Base-by-base conservation (phyloP, 1,140 invertebrate species). In the Hermetia illucens region DNA sequence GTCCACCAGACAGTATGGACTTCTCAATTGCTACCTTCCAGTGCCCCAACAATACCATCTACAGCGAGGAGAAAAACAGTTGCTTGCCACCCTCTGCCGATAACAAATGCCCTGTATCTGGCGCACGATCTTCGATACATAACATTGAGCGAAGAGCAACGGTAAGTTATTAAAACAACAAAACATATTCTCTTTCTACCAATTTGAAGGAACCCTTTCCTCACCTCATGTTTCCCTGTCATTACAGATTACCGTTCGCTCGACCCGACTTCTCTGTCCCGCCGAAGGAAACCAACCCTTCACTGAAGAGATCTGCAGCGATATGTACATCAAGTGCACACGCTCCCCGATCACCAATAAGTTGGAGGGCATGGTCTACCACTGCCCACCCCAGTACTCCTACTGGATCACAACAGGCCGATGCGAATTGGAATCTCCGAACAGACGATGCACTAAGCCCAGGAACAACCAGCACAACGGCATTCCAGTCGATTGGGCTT, bases 341-440 rank as follows among this genome's bases (percentile, higher is more conserved):
- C 65, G 61, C 49, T 58, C 61, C 5, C 48, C 51, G 38, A 55
- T 66, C 30, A 57, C 50, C 0, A 53, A 61, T 30, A 67, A 53
- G 36, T 59, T 86, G 43, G 68, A 75, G 51, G 82, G 79, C 6
- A 74, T 73, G 40, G 58, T 87, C 6, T 78, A 77, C 53, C 75
- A 77, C 50, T 88, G 85, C 62, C 83, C 84, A 1, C 58, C 73
- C 52, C 72, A 74, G 6, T 84, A 75, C 46, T 66, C 74, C 1
- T 89, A 77, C 49, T 86, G 81, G 77, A 70, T 75, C 24, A 70
- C 79, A 2, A 84, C 80, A 40, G 70, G 75, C 54, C 69, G 76
- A 49, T 89, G 85, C 48, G 81, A 86, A 60, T n/a, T n/a, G n/a
- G n/a, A n/a, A n/a, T n/a, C n/a, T 62, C 65, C 34, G 56, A 58